Evolutionary conservation across 2,113 vertebrate genomes (phyloP).

Genomic region (Brachypodius melanocephalos): DNA sequence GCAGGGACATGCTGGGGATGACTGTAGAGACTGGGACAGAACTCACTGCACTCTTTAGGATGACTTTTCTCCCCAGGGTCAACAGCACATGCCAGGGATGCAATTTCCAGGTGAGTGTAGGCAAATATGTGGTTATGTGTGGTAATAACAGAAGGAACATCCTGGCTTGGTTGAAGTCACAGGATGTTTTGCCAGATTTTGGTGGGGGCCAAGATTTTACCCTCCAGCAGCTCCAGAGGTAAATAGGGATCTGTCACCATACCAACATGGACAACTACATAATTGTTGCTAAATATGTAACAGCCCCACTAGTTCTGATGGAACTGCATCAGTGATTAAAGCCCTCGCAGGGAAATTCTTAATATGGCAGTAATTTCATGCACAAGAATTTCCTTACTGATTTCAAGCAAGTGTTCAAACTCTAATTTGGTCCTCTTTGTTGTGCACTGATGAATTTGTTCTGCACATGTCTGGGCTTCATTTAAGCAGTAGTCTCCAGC

Average conservation of each 20-base stretch:
- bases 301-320: not conserved
- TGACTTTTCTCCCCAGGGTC: not conserved
- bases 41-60: not conserved
- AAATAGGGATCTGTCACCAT: not conserved
- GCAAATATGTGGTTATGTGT: not conserved
- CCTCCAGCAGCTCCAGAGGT: not conserved
- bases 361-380: not conserved
- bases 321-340: not conserved
- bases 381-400: not conserved
- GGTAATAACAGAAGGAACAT: not conserved
- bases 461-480: not conserved
- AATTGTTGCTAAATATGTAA: not conserved
- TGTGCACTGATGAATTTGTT: not conserved
- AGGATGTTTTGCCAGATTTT: not conserved
- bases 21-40: not conserved
- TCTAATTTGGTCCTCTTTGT: not conserved
- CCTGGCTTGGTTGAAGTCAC: not conserved
- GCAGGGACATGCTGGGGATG: accelerated
- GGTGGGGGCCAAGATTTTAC: not conserved
- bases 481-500: not conserved
- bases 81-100: not conserved
- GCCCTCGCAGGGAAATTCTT: not conserved
- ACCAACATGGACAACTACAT: not conserved
- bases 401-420: not conserved
- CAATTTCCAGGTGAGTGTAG: not conserved